A percentile compares a stretch with the other conserved stretches of the same genome.
Evolutionary conservation across 2,797 vertebrate species (phyloP).

Genomic region (Limosa lapponica): DNA sequence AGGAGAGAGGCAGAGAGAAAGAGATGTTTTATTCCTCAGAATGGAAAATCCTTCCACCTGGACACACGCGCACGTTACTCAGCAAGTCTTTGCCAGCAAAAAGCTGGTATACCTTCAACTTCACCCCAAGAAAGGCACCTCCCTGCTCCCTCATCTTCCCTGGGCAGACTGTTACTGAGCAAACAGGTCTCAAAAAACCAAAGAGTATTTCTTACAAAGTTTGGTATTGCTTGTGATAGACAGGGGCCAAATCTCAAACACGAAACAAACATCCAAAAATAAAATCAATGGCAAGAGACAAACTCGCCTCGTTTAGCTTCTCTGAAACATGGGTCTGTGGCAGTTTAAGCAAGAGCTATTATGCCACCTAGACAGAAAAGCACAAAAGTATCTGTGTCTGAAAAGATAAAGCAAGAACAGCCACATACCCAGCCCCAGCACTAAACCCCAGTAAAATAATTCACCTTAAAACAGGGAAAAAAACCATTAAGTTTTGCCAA

Average conservation of each 20-base stretch:
- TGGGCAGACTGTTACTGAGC: not conserved
- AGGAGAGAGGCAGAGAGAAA: not conserved
- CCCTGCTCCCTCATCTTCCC: not conserved
- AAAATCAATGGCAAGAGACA: not conserved
- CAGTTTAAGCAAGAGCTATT: not conserved
- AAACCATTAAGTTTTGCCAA: not conserved
- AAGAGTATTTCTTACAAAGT: not conserved
- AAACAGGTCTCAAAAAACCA: not conserved
- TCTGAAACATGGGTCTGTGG: not conserved
- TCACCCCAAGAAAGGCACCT: not conserved
- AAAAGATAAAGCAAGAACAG: not conserved
- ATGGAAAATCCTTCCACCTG: not conserved
- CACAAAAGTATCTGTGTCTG: not conserved
- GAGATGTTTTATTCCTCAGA: not conserved
- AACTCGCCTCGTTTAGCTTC: not conserved
- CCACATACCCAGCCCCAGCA: not conserved
- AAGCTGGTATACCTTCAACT: not conserved
- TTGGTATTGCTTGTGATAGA: not conserved
- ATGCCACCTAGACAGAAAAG: not conserved
- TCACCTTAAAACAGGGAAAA: not conserved
- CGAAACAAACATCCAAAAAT: not conserved
- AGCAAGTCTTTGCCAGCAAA: not conserved
- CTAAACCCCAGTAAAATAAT: not conserved
- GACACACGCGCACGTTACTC: rapidly evolving
- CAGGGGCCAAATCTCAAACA: not conserved